Evolutionary conservation across 2,888 invertebrate species (phyloP).

Genomic region (Apodemia zela): DNA sequence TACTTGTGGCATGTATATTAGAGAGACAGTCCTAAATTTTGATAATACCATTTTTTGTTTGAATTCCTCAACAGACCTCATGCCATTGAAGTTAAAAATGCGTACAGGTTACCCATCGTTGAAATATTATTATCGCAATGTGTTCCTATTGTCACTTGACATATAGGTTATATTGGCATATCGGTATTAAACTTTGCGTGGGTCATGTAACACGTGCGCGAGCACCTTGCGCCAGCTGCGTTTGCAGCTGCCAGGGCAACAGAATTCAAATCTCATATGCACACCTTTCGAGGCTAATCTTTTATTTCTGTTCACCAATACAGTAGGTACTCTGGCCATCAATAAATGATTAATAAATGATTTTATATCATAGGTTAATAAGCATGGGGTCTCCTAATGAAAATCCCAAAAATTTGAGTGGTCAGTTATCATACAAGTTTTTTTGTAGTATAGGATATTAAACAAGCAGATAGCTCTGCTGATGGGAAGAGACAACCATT

Average conservation of each 20-base stretch:
- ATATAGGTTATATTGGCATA: background rate
- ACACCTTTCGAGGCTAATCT: background rate
- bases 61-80: background rate
- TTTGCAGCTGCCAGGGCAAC: conserved; percentile 30
- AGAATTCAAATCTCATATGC: conserved; percentile 11
- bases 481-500: no score
- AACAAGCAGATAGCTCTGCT: no score
- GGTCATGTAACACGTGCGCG: conserved; percentile 11
- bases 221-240: conserved; percentile 50
- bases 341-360: background rate
- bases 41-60: background rate
- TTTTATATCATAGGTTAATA: background rate
- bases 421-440: no score
- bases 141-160: background rate
- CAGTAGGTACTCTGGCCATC: background rate
- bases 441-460: no score
- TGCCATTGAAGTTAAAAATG: conserved; percentile 1
- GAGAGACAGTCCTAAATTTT: no score
- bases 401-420: no score
- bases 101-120: background rate
- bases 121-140: background rate
- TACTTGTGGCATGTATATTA: no score
- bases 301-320: conserved; percentile 8
- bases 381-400: background rate
- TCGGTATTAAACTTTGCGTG: background rate